These are phyloP conservation scores for Aphelenchoides avenae DNA, from an alignment of 1,140 invertebrate species.

Conservation along the genomic window DNA sequence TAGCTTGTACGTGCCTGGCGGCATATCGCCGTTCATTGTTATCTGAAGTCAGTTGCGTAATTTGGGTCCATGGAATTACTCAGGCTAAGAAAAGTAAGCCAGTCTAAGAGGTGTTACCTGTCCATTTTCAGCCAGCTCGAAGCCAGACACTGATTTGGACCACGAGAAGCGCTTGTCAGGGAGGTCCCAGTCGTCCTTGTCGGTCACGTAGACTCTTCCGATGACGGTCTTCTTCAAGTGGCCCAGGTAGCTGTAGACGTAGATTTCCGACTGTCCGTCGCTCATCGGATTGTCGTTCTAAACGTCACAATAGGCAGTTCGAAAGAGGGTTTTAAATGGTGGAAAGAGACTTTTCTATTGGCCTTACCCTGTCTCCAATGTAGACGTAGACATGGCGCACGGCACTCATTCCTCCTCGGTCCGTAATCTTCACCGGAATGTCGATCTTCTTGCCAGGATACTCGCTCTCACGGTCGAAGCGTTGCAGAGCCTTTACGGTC, in stretches of 20 bases:
- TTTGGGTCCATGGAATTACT: too few relatives aligned
- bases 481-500: constrained; percentile 41
- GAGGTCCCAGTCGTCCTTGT: constrained; percentile 57
- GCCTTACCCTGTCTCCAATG: constrained; percentile 54
- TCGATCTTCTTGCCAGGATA: constrained; percentile 47
- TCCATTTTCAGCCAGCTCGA: constrained; percentile 33
- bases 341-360: too few relatives aligned
- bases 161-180: constrained; percentile 46
- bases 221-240: constrained; percentile 50
- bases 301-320: too few relatives aligned
- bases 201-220: constrained; percentile 51
- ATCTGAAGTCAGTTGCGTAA: too few relatives aligned
- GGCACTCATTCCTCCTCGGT: constrained; percentile 38
- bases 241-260: constrained; percentile 55
- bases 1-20: constrained; percentile 49
- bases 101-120: too few relatives aligned
- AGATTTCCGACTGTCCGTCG: constrained; percentile 50
- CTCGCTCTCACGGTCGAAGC: constrained; percentile 52
- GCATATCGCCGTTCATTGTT: constrained; percentile 48
- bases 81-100: too few relatives aligned
- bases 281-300: constrained; percentile 58
- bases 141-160: constrained; percentile 27
- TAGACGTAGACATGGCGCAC: constrained; percentile 46
- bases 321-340: too few relatives aligned
- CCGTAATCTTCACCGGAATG: constrained; percentile 50